Evolutionary conservation across 2,797 vertebrate species (phyloP), one percentile per base, ranked within the genome.

Genomic region (Yasuhikotakia modesta): DNA sequence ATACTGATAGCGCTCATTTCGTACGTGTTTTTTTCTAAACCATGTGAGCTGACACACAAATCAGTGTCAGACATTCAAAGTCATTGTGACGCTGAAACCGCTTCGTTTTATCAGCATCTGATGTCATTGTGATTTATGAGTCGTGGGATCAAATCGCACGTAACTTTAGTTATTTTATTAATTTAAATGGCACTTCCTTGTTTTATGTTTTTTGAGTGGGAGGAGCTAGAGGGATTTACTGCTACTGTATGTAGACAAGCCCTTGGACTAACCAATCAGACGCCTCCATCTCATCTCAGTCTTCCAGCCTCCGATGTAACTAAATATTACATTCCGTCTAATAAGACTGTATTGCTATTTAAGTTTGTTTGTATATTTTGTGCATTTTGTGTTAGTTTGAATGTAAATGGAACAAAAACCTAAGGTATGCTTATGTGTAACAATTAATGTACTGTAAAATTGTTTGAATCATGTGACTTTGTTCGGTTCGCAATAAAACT

Each of bases 401-500:
- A 94, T 96, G 94, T 98, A 97, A 97, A 97, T 97, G 96, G 95
- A 93, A 91, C 91, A 93, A 93, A 91, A 82, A 92, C 87, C 87
- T 88, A 92, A 92, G 92, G 91, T 94, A 94, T 95, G 94, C 94
- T 93, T 94, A 90, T 93, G 92, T 93, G 89, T 95, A 95, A 95
- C 92, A 91, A 92, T 92, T 93, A 89, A 96, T 96, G 96, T 96
- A 94, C 92, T 95, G 94, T 98, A 96, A 94, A 97, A 96, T 97
- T 93, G 94, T 93, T 90, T 84, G 87, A 91, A 92, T 94, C 93
- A 91, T 86, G 96, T 98, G 95, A 94, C 93, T 93, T 93, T 93
- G 92, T 94, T 89, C 88, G 93, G 96, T 98, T 98, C 96, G 94
- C 95, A 99, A 96, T 99, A 98, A 98, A 93, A 85, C 84, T 90